Evolutionary conservation across 2,797 vertebrate species (phyloP).

Genomic region (Capromys pilorides): DNA sequence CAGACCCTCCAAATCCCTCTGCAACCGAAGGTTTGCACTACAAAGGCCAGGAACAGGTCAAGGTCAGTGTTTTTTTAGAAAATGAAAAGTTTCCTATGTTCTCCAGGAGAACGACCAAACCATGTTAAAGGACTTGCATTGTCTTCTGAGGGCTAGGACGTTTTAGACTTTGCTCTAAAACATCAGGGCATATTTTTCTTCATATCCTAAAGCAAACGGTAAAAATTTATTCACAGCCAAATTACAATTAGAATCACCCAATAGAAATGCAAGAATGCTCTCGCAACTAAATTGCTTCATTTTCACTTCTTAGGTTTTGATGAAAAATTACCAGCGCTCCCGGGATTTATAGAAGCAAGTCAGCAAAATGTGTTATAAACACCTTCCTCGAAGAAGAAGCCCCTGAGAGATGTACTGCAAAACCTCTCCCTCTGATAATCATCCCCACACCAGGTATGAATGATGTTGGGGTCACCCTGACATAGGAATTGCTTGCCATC

Average conservation of each 20-base stretch:
- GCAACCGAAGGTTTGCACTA: not conserved
- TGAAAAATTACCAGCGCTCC: constrained; percentile 62
- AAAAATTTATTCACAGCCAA: constrained; percentile 58
- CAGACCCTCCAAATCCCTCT: not conserved
- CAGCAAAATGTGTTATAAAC: constrained; percentile 73
- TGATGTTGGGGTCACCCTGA: constrained; percentile 15
- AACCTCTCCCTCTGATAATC: constrained; percentile 59
- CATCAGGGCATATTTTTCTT: constrained; percentile 36
- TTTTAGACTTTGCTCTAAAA: constrained; percentile 53
- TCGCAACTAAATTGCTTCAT: constrained; percentile 64
- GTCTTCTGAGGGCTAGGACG: constrained; percentile 40
- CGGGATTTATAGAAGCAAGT: constrained; percentile 73
- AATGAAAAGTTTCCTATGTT: constrained; percentile 57
- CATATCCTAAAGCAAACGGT: constrained; percentile 22
- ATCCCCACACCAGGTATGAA: constrained; percentile 57
- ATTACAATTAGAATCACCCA: constrained; percentile 63
- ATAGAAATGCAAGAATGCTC: constrained; percentile 40
- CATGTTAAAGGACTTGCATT: not conserved
- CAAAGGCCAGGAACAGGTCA: not conserved
- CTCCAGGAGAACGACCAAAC: constrained; percentile 11
- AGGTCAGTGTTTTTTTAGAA: constrained; percentile 22
- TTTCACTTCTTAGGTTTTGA: constrained; percentile 70
- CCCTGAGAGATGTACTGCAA: constrained; percentile 34
- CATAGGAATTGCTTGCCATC: constrained; percentile 59
- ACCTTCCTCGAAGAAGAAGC: constrained; percentile 60